Conservation (phyloP, 2,888 invertebrate species). For the Antitype chi region DNA sequence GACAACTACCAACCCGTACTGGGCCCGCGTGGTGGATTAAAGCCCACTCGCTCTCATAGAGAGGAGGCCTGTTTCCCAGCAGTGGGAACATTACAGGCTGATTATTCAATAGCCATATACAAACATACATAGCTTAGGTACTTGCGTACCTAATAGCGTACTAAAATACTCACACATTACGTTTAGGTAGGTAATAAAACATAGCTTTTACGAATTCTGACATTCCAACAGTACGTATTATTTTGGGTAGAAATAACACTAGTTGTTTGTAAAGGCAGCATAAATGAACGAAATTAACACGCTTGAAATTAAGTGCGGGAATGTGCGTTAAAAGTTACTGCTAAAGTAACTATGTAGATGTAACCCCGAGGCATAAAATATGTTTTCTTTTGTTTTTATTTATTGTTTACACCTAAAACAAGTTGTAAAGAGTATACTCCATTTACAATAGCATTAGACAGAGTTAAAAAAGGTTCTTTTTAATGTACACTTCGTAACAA, state of each 20-base stretch:
- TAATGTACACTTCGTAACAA: too few species aligned
- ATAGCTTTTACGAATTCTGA: conserved; percentile 36
- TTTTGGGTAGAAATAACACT: conserved; percentile 49
- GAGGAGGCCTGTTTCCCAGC: too few species aligned
- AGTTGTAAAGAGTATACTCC: not conserved
- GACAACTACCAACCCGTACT: too few species aligned
- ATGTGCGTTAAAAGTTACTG: conserved; percentile 1
- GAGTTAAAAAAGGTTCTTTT: too few species aligned
- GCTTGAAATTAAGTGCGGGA: conserved; percentile 17
- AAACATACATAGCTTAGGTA: not conserved
- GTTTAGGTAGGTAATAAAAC: conserved; percentile 16
- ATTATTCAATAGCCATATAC: not conserved
- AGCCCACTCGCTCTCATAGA: too few species aligned
- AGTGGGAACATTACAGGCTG: too few species aligned
- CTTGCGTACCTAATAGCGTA: not conserved
- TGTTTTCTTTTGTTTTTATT: not conserved
- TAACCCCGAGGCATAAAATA: not conserved
- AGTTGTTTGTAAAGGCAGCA: conserved; percentile 47
- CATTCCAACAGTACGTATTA: conserved; percentile 41
- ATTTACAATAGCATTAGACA: too few species aligned
- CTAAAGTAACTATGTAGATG: not conserved
- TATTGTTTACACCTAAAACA: not conserved
- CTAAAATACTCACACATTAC: not conserved
- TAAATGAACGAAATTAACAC: conserved; percentile 37
- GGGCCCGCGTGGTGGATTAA: too few species aligned